Base-by-base conservation (phyloP, 1,140 invertebrate species). In the Drosophila carrolli region DNA sequence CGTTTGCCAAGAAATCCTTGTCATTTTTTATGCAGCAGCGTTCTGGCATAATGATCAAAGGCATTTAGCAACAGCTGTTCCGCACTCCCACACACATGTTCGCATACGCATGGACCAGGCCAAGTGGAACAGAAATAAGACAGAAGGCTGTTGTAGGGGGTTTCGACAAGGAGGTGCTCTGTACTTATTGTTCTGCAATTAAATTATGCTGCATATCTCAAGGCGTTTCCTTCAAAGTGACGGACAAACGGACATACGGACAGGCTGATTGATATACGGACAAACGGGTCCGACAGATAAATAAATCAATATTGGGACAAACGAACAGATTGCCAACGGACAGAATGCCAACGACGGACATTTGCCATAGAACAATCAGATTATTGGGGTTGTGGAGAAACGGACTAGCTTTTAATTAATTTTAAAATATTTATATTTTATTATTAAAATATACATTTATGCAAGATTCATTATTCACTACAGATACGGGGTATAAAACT, bases 41-140 rank as follows among this genome's bases (percentile, higher is more conserved):
- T 59, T 59, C 44, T 73, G 79, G 75, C 74, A 66, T 76, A 85
- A 77, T 78, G 68, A 86, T 86, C 82, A 86, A 83, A 82, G 63
- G 56, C 50, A 77, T 85, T 80, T 72, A 81, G 44, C 59, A 78
- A 55, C 81, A 86, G 81, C 82, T 84, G 82, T 63, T 75, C 14
- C 29, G 13, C 16, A 40, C 48, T 57, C 72, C 72, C 71, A 75
- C 59, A 50, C 23, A 47, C 29, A 44, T 23, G 11, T 32, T 13
- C 38, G 32, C 37, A 27, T 41, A n/a, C 38, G 32, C 44, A 50
- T 3, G 27, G 41, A 58, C 51, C 67, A 77, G 57, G 23, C 56
- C 62, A 51, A 70, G 74, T 53, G 75, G 75, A 77, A 77, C 54
- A 44, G 62, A 58, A 65, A n/a, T 41, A 29, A 76, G 51, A 14